Evolutionary conservation across 2,888 invertebrate species (phyloP).

Genomic region (Caenorhabditis becei): DNA sequence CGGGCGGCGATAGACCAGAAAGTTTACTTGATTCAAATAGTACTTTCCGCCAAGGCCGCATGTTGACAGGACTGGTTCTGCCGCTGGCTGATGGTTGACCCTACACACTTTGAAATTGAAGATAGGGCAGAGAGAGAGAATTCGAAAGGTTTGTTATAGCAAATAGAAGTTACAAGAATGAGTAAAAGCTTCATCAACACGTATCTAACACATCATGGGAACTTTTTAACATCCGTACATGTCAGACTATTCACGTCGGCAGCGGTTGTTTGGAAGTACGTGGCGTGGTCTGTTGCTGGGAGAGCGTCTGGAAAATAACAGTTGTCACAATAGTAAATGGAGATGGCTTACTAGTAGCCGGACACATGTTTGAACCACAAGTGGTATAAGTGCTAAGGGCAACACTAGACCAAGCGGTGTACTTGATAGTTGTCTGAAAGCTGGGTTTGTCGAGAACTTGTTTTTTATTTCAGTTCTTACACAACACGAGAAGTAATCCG

Average conservation of each 20-base stretch:
- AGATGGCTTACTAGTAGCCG: conserved; percentile 22
- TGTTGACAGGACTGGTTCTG: too few relatives aligned
- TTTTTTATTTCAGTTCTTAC: too few relatives aligned
- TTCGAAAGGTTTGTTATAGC: neutral
- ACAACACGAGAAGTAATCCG: conserved; percentile 53
- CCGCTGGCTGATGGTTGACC: too few relatives aligned
- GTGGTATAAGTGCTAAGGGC: conserved; percentile 44
- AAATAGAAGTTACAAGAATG: neutral
- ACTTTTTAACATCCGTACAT: conserved; percentile 54
- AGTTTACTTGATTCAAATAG: neutral
- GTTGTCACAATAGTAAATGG: neutral
- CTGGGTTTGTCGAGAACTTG: neutral
- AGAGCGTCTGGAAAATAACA: conserved; percentile 21
- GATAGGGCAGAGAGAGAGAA: neutral
- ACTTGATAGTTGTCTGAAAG: conserved; percentile 45
- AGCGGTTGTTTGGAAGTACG: conserved; percentile 56
- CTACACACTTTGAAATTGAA: neutral
- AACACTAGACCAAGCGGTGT: conserved; percentile 52
- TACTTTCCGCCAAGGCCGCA: too few relatives aligned
- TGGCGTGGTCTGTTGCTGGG: conserved; percentile 53
- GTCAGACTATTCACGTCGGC: conserved; percentile 55
- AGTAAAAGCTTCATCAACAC: neutral
- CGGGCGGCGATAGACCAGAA: conserved; percentile 62
- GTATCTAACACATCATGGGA: conserved; percentile 32
- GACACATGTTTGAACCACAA: conserved; percentile 32